Percentiles rank a stretch among this genome's conserved stretches.
Conservation (phyloP, 37 sponge, comb jelly and placozoan species). For the Beroe forskalii region DNA sequence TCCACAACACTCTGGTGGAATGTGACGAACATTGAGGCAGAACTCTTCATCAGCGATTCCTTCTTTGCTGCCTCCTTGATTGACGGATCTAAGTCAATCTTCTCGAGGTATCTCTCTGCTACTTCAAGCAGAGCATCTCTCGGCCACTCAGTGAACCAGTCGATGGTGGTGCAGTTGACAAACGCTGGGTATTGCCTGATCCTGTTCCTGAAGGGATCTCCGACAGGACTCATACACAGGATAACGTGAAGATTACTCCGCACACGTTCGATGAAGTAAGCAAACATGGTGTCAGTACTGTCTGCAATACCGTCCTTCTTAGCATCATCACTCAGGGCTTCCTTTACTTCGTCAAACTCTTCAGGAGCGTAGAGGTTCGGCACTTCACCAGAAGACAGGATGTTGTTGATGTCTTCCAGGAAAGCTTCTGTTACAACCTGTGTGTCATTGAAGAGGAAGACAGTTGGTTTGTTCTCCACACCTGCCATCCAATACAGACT, state of each 20-base stretch:
- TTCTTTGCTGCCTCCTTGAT: conserved; percentile 49
- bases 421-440: conserved; percentile 97
- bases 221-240: conserved; percentile 98
- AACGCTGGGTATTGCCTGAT: conserved; percentile 95
- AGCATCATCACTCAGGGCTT: conserved; percentile 73
- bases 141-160: conserved; percentile 99
- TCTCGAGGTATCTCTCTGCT: conserved; percentile 89
- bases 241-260: conserved; percentile 91
- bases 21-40: conserved; percentile 86
- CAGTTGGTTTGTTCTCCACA: conserved; percentile 96
- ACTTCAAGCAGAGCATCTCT: conserved; percentile 97
- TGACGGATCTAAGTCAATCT: conserved; percentile 69
- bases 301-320: conserved; percentile 87
- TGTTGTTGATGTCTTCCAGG: conserved; percentile 98
- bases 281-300: conserved; percentile 79
- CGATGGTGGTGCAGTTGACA: conserved; percentile 99
- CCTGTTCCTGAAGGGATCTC: conserved; percentile 96
- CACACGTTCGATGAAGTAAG: conserved; percentile 91
- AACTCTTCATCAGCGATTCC: conserved; percentile 70
- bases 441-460: conserved; percentile 97
- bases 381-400: conserved; percentile 96
- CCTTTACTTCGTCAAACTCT: conserved; percentile 94
- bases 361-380: conserved; percentile 98
- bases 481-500: conserved; percentile 93
- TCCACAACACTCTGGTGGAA: conserved; percentile 90